Evolutionary conservation across 2,113 vertebrate species (phyloP).

Genomic region (Myotis davidii): DNA sequence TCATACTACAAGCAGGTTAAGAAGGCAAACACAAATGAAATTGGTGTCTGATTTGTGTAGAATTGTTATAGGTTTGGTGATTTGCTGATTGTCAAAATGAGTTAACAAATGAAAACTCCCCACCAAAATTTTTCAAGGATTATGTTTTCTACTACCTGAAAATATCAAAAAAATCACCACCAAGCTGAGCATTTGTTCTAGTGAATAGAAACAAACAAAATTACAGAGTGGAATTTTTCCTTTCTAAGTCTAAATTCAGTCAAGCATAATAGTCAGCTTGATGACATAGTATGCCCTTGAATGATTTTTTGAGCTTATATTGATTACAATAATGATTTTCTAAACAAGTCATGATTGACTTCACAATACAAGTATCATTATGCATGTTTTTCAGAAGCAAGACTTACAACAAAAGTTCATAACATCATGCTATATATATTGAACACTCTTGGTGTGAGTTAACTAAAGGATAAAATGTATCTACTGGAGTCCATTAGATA

Average conservation of each 20-base stretch:
- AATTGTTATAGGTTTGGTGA: neutral
- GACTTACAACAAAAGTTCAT: slow-evolving; percentile 21
- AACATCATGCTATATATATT: neutral
- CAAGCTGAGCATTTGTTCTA: neutral
- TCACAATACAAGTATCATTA: neutral
- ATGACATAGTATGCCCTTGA: slow-evolving; percentile 2
- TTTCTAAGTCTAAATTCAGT: slow-evolving; percentile 48
- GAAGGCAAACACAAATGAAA: neutral
- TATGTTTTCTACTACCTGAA: slow-evolving; percentile 7
- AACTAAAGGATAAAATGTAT: slow-evolving; percentile 44
- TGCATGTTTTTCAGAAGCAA: slow-evolving; percentile 25
- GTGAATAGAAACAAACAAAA: slow-evolving; percentile 21
- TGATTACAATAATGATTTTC: slow-evolving; percentile 57
- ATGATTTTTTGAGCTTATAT: slow-evolving; percentile 23
- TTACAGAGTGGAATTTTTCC: neutral
- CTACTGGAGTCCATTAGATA: neutral
- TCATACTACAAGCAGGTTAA: neutral
- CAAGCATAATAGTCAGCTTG: neutral
- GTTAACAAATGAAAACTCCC: slow-evolving; percentile 16
- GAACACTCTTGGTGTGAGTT: slow-evolving; percentile 17
- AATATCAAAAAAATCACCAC: neutral
- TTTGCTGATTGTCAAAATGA: slow-evolving; percentile 11
- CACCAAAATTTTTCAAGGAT: slow-evolving; percentile 17
- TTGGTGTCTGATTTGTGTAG: neutral
- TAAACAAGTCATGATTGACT: slow-evolving; percentile 45